Percentiles rank a stretch among this genome's conserved stretches.
Evolutionary conservation across 2,888 invertebrate species (phyloP).

Genomic region (Lasius platythorax): DNA sequence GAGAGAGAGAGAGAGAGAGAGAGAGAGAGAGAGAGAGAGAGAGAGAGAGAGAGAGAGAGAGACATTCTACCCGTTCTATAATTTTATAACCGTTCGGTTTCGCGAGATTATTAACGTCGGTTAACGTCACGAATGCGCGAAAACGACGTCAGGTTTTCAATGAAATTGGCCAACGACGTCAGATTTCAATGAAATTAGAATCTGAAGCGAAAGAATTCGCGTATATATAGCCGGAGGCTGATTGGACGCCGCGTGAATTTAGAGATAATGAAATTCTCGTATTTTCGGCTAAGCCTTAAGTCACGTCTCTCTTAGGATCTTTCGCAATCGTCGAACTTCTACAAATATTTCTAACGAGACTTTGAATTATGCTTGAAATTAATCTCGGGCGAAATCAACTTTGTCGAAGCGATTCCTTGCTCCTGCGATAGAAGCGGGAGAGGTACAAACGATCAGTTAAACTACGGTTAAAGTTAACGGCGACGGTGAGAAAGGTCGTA

Average conservation of each 20-base stretch:
- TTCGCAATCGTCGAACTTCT: not conserved
- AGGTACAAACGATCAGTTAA: constrained; percentile 38
- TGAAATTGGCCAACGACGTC: not conserved
- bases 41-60: no score
- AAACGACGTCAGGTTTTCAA: not conserved
- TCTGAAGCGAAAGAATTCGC: not conserved
- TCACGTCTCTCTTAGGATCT: not conserved
- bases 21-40: no score
- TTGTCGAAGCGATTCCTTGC: not conserved
- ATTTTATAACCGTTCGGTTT: not conserved
- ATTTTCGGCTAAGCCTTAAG: not conserved
- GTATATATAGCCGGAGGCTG: not conserved
- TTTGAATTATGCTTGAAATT: constrained; percentile 34
- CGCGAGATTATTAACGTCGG: not conserved
- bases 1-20: no score
- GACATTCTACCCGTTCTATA: no score
- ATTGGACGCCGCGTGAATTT: not conserved
- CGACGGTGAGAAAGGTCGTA: constrained; percentile 29
- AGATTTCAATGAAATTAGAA: constrained; percentile 24
- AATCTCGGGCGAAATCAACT: constrained; percentile 40
- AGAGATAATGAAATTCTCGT: not conserved
- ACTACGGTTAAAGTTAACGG: constrained; percentile 45
- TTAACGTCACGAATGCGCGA: not conserved
- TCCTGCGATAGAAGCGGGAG: not conserved
- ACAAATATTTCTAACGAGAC: not conserved